phyloP scores from a whole-genome alignment of 2,797 vertebrate genomes.

The Florisuga fusca region DNA sequence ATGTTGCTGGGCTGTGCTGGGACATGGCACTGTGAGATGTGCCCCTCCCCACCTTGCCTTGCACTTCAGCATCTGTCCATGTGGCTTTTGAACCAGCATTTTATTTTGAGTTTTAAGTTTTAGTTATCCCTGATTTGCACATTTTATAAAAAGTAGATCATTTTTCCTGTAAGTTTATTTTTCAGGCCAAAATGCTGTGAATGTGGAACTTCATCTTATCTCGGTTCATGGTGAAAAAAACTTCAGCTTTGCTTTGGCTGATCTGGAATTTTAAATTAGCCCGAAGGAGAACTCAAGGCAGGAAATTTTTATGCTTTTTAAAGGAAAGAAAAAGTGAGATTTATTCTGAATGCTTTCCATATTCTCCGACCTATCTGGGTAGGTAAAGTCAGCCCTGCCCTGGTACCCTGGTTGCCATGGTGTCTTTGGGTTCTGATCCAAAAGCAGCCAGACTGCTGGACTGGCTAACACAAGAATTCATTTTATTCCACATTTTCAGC shows the following conservation, averaged over 20 bases:
- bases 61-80: not conserved
- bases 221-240: not conserved
- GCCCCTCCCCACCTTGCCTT: not conserved
- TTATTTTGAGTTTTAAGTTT: not conserved
- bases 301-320: not conserved
- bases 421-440: not conserved
- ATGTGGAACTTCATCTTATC: not conserved
- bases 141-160: not conserved
- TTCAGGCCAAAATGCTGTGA: not conserved
- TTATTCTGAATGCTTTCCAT: not conserved
- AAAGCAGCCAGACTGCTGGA: not conserved
- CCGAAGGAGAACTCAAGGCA: not conserved
- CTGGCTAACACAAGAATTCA: not conserved
- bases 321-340: not conserved
- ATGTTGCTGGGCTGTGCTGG: not conserved
- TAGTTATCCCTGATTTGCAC: not conserved
- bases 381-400: rapidly evolving
- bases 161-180: not conserved
- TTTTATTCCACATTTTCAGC: not conserved
- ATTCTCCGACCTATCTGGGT: rapidly evolving
- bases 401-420: rapidly evolving
- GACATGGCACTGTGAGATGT: rapidly evolving
- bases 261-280: not conserved
- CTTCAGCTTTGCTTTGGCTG: not conserved
- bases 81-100: not conserved